Percentiles rank a stretch among this genome's conserved stretches.
Conservation (phyloP, 2,797 vertebrate species). For the Halcyon smyrnensis region DNA sequence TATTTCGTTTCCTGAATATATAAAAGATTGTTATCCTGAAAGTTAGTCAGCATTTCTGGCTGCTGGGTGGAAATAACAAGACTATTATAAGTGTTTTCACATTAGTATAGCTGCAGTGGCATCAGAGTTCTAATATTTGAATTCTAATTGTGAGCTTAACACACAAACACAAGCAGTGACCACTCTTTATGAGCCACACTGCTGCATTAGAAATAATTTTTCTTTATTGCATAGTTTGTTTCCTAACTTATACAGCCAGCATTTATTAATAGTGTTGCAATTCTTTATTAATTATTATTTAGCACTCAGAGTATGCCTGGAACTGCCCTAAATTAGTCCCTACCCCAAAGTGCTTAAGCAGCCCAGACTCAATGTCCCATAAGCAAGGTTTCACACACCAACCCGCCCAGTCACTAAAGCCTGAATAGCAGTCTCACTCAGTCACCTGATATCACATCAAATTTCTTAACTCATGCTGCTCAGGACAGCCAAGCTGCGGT, state of each 20-base stretch:
- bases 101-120: not conserved
- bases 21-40: slow-evolving; percentile 11
- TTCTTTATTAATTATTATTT: slow-evolving; percentile 45
- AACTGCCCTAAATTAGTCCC: slow-evolving; percentile 25
- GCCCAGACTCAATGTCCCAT: not conserved
- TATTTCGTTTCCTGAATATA: slow-evolving; percentile 46
- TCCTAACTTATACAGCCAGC: not conserved
- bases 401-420: not conserved
- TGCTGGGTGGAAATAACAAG: slow-evolving; percentile 23
- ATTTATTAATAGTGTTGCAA: slow-evolving; percentile 48
- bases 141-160: not conserved
- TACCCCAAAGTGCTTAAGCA: not conserved
- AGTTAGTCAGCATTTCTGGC: slow-evolving; percentile 59
- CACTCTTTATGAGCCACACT: not conserved
- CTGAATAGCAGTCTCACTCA: not conserved
- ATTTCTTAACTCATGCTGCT: not conserved
- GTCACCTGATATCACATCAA: not conserved
- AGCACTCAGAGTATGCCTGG: not conserved
- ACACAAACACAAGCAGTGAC: not conserved
- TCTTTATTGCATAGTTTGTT: slow-evolving; percentile 26
- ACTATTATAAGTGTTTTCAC: not conserved
- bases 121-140: not conserved
- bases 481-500: not conserved
- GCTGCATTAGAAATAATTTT: not conserved
- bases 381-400: not conserved